These are phyloP conservation scores for Litoditis marina DNA, from an alignment of 2,888 invertebrate genomes.

Conservation along the genomic window DNA sequence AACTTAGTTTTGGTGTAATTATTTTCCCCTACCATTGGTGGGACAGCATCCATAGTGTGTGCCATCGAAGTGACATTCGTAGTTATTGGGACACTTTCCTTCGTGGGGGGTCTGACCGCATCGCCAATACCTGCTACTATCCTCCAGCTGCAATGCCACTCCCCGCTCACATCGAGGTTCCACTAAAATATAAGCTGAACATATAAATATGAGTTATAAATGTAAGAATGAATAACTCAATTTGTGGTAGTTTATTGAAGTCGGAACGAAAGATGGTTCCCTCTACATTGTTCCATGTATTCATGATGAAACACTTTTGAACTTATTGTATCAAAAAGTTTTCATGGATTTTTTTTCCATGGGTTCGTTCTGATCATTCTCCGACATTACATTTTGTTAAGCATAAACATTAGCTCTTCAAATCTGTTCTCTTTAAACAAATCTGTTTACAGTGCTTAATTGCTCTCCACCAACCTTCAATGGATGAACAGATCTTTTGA, in stretches of 20 bases:
- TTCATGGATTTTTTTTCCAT: too few species aligned
- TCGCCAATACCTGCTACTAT: slow-evolving; percentile 33
- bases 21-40: slow-evolving; percentile 36
- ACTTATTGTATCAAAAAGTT: too few species aligned
- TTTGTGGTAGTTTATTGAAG: too few species aligned
- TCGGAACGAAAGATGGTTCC: too few species aligned
- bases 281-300: too few species aligned
- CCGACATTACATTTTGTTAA: neutral
- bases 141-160: slow-evolving; percentile 33
- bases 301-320: too few species aligned
- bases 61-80: slow-evolving; percentile 51
- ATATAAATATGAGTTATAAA: too few species aligned
- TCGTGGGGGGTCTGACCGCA: slow-evolving; percentile 27
- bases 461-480: slow-evolving; percentile 43
- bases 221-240: too few species aligned
- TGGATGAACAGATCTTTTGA: slow-evolving; percentile 35
- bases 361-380: neutral
- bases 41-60: slow-evolving; percentile 50
- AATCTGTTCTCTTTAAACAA: too few species aligned
- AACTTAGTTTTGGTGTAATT: too few species aligned
- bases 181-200: slow-evolving; percentile 20
- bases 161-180: slow-evolving; percentile 51
- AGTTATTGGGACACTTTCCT: slow-evolving; percentile 43
- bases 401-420: too few species aligned
- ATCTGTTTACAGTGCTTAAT: neutral